Base-by-base conservation (phyloP, 2,888 invertebrate genomes). In the Synergus gifuensis region DNA sequence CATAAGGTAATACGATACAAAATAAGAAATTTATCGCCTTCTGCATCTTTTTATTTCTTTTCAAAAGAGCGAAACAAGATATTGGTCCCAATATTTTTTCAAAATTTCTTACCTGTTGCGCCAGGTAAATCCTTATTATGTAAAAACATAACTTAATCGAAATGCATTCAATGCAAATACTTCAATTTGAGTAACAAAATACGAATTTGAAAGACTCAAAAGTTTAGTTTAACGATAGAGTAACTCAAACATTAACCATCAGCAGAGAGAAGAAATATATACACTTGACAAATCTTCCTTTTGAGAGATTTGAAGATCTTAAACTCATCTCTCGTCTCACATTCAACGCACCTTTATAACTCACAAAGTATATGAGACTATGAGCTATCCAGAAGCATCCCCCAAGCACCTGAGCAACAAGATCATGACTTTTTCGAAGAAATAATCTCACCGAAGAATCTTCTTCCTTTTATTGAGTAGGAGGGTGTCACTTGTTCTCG, bases 401-500 rank as follows among this genome's bases (percentile, higher is more conserved):
- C 60, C 28, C 28, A 69, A 22, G 22, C 69, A 69, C 69, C 69
- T 69, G 69, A 69, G 46, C 69, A 69, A 69, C 49, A 69, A 69
- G 69, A 49, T 69, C 49, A 69, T 69, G 69, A 69, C 49, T 69
- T 69, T 69, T 69, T 69, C 46, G 28, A 69, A 49, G 46, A 69
- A 69, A 69, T 49, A 69, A 69, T 69, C 69, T 49, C 22, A 49
- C 28, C 18, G 22, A 28, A 22, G 22, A 69, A 69, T 49, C 44
- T 49, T 49, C 44, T 49, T 69, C 49, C 22, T 69, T 69, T 69
- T 69, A 69, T 69, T 49, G 69, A 69, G 79, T 78, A 58, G 77
- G 79, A 73, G 77, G 79, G 79, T 79, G 77, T 77, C 77, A 73
- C 73, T 76, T 44, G 79, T 76, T 60, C 76, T 82, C 85, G 82